These are phyloP conservation scores for Thumatha senex DNA, from an alignment of 2,888 invertebrate species.

Conservation along the genomic window DNA sequence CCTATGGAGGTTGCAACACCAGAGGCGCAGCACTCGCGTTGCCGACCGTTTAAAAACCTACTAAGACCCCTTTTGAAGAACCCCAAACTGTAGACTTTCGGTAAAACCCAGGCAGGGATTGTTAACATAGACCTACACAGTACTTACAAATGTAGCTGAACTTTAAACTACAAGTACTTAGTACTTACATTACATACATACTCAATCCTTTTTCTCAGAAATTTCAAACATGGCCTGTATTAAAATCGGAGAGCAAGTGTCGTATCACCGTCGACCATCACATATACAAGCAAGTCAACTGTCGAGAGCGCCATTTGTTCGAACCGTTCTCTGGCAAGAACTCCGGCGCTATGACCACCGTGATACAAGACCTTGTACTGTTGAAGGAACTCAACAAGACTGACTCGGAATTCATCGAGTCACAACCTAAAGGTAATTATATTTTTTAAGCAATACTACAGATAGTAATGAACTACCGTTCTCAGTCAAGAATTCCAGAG, in stretches of 20 bases:
- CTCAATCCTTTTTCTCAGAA: constrained; percentile 63
- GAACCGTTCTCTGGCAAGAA: constrained; percentile 90
- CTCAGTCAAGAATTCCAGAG: constrained; percentile 88
- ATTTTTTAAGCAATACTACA: no score
- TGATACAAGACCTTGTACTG: constrained; percentile 83
- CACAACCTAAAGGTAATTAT: constrained; percentile 66
- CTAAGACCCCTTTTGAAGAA: no score
- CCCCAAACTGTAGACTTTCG: no score
- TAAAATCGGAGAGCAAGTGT: constrained; percentile 89
- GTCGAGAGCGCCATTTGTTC: constrained; percentile 88
- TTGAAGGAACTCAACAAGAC: constrained; percentile 79
- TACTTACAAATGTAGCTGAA: no score
- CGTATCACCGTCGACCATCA: constrained; percentile 89
- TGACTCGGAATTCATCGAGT: constrained; percentile 65
- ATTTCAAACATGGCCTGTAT: constrained; percentile 88
- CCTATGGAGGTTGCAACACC: no score
- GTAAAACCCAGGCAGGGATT: no score
- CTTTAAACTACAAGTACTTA: no score
- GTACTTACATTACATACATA: no score
- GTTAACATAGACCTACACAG: no score
- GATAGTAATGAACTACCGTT: no score
- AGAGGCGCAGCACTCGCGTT: no score
- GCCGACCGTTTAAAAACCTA: no score
- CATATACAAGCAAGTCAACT: constrained; percentile 87
- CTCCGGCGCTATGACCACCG: constrained; percentile 88